phyloP scores from a whole-genome alignment of 2,113 vertebrate species.

The Saimiri boliviensis region DNA sequence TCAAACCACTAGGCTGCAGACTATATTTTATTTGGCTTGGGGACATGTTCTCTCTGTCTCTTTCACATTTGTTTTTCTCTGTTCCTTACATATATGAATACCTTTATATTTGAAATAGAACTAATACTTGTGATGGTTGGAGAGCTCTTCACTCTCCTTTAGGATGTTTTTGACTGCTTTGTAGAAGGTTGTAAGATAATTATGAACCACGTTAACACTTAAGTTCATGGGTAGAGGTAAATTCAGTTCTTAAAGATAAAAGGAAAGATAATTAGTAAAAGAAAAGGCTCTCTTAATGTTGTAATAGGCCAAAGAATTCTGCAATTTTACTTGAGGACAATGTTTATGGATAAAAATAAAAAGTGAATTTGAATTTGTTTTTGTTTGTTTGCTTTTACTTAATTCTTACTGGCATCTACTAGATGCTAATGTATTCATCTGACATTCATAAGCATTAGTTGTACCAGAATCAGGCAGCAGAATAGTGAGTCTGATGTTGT shows the following conservation, averaged over 20 bases:
- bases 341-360: neutral
- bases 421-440: neutral
- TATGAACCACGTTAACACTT: neutral
- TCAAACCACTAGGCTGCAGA: neutral
- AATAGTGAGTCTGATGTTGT: neutral
- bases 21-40: neutral
- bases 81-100: neutral
- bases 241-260: neutral
- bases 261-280: neutral
- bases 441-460: neutral
- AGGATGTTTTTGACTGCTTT: neutral
- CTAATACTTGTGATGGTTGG: neutral
- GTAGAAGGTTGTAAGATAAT: neutral
- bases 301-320: neutral
- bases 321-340: neutral
- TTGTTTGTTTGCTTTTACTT: neutral
- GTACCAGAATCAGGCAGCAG: neutral
- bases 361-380: neutral
- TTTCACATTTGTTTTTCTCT: neutral
- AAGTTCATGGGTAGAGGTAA: neutral
- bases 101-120: neutral
- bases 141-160: neutral
- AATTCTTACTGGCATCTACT: neutral
- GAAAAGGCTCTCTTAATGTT: neutral
- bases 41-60: neutral